Percentiles rank a stretch among this genome's conserved stretches.
These are phyloP conservation scores for Ptychoptera albimana DNA, from an alignment of 2,888 invertebrate species.

Conservation along the genomic window DNA sequence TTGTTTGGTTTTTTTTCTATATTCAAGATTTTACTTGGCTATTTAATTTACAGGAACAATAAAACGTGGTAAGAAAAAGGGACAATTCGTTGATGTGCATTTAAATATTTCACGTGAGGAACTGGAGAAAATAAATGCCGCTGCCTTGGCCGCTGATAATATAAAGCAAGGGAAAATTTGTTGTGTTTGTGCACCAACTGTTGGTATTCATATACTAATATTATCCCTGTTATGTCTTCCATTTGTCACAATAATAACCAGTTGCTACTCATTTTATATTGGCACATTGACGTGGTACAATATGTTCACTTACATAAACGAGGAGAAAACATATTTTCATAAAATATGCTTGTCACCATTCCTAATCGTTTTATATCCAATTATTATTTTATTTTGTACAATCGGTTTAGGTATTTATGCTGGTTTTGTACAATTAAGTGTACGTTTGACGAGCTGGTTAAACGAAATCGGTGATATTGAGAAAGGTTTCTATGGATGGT, in stretches of 20 bases:
- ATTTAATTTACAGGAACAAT: conserved; percentile 39
- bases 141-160: conserved; percentile 36
- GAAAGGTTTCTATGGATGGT: conserved; percentile 65
- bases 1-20: too few relatives aligned
- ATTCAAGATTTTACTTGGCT: too few relatives aligned
- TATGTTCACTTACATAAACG: conserved; percentile 50
- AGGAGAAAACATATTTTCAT: conserved; percentile 44
- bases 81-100: conserved; percentile 54
- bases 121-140: conserved; percentile 48
- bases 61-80: conserved; percentile 53
- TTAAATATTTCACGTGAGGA: conserved; percentile 56
- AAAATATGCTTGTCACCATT: conserved; percentile 48
- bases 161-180: conserved; percentile 39
- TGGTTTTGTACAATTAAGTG: conserved; percentile 49
- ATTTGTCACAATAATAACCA: conserved; percentile 44
- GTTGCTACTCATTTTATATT: conserved; percentile 53
- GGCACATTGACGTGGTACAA: conserved; percentile 66
- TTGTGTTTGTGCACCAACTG: conserved; percentile 37
- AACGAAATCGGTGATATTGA: conserved; percentile 57
- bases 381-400: conserved; percentile 48
- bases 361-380: conserved; percentile 50
- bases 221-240: conserved; percentile 49
- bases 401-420: conserved; percentile 50
- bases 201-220: conserved; percentile 48
- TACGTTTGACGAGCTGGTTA: conserved; percentile 50